Base-by-base conservation (phyloP, 64 coral and sea anemone genomes). In the Montipora cactus region DNA sequence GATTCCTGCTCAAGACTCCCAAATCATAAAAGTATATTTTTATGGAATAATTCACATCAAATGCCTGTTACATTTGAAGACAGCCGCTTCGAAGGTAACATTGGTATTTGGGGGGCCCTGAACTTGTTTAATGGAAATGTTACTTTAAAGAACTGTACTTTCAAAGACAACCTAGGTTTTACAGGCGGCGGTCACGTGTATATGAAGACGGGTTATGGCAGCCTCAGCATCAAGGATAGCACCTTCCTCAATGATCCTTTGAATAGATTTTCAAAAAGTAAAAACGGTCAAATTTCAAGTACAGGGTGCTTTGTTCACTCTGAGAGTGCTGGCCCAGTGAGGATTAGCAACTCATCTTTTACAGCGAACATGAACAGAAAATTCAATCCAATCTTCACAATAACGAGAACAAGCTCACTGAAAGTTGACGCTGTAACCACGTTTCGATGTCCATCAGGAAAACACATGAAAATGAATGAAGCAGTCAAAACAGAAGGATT, bases 291-390 rank as follows among this genome's bases (percentile, higher is more conserved):
- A 59, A 37, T 81, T 1, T 22, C 76, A 46, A 21, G 7, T 83
- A 23, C 1, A 47, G 70, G 79, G 45, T 62, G 49, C 71, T 91
- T 83, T 49, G 51, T 72, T 21, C 48, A 78, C 81, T 79, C 80
- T 62, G 75, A 78, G 19, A 50, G 74, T 6, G 72, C 8, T 20
- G 92, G 92, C 8, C 84, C 92, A 0, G 6, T 93, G 1, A 25
- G 53, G 2, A 28, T 93, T 44, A 55, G 5, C 52, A 93, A 79
- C 66, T 88, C 84, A 5, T 79, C 62, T 46, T 93, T 93, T 59
- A 50, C 23, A 79, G 77, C 85, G 55, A 78, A 73, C 47, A 13
- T 87, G 0, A 78, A 19, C 8, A 49, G 44, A 13, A 78, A 67
- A 12, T 23, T 52, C 11, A 48, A 55, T 21, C 74, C 92, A 70